These are phyloP conservation scores for Ylistrum balloti DNA, from an alignment of 1,140 invertebrate genomes.

Conservation along the genomic window DNA sequence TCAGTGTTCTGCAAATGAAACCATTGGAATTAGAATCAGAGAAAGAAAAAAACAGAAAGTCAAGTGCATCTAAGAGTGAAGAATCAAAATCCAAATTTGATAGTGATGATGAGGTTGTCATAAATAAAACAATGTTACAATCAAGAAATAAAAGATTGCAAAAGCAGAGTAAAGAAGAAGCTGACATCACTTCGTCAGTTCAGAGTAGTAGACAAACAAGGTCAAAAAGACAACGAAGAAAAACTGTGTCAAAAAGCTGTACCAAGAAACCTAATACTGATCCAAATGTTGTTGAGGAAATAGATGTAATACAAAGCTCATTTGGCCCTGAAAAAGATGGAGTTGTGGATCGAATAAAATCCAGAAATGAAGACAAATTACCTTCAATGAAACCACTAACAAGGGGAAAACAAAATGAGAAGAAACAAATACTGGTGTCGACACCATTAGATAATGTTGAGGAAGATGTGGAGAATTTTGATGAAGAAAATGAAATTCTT, in stretches of 20 bases:
- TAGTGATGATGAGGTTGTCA: neutral
- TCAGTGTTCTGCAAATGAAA: neutral
- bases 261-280: neutral
- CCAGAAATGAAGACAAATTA: neutral
- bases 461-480: neutral
- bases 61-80: neutral
- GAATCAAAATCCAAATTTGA: neutral
- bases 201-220: neutral
- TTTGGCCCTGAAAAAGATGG: neutral
- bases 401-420: neutral
- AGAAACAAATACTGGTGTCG: neutral
- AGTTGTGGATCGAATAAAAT: neutral
- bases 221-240: neutral
- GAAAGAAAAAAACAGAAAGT: neutral
- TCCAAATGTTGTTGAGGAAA: neutral
- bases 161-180: neutral
- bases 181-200: neutral
- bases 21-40: neutral
- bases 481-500: conserved; percentile 28
- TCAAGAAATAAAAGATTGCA: neutral
- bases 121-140: neutral
- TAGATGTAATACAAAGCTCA: conserved; percentile 1
- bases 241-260: neutral
- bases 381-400: neutral
- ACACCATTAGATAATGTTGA: neutral